These are phyloP conservation scores for Enteromius anoplus DNA, from an alignment of 2,797 vertebrate genomes.

Conservation along the genomic window DNA sequence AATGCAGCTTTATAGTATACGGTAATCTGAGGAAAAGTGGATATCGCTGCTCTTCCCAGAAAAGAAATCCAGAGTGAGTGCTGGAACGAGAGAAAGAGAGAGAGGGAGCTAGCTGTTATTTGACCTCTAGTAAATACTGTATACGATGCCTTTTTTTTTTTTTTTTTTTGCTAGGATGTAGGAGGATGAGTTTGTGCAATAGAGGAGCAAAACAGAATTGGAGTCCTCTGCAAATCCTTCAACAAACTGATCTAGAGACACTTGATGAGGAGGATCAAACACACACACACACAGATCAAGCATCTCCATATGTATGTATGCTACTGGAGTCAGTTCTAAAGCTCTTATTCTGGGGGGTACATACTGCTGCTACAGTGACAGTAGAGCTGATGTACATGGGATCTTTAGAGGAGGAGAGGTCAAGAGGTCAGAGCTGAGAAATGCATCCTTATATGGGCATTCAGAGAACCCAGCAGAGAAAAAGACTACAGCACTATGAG, in stretches of 20 bases:
- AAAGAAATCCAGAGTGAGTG: slow-evolving; percentile 22
- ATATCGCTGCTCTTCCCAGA: slow-evolving; percentile 31
- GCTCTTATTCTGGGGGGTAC: slow-evolving; percentile 1
- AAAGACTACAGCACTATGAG: background rate
- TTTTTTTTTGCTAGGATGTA: background rate
- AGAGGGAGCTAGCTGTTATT: slow-evolving; percentile 19
- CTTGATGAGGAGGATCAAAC: slow-evolving; percentile 18
- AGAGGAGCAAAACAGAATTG: background rate
- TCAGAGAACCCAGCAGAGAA: background rate
- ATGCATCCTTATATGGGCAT: slow-evolving; percentile 45
- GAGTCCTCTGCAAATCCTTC: slow-evolving; percentile 11
- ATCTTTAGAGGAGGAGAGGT: slow-evolving; percentile 48
- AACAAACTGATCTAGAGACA: slow-evolving; percentile 8
- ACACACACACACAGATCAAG: background rate
- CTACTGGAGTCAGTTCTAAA: background rate
- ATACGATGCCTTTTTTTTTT: background rate
- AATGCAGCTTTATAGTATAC: background rate
- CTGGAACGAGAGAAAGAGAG: background rate
- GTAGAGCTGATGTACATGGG: slow-evolving; percentile 34
- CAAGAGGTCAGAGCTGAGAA: slow-evolving; percentile 41
- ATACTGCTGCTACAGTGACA: slow-evolving; percentile 40
- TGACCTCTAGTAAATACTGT: slow-evolving; percentile 34
- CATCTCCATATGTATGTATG: slow-evolving; percentile 1
- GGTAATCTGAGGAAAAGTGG: slow-evolving; percentile 30
- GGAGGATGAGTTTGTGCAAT: slow-evolving; percentile 13